Evolutionary conservation across 2,888 invertebrate genomes (phyloP).

Genomic region (Cheilosia pagana): DNA sequence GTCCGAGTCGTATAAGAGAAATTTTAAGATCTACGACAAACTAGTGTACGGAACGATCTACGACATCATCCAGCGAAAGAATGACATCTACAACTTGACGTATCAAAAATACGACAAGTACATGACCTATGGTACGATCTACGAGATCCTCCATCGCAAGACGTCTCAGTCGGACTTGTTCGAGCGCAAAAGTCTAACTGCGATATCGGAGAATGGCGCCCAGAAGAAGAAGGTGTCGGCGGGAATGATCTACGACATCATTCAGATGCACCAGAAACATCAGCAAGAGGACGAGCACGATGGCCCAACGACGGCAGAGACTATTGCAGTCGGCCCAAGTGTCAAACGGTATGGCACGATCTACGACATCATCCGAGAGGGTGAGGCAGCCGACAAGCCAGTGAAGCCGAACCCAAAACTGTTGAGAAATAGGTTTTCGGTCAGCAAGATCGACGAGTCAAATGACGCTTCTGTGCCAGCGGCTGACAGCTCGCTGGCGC

Average conservation of each 20-base stretch:
- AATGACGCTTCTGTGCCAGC: constrained; percentile 38
- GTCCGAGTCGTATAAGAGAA: constrained; percentile 79
- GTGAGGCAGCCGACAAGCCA: constrained; percentile 75
- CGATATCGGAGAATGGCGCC: constrained; percentile 80
- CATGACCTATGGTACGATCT: constrained; percentile 84
- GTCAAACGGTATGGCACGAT: constrained; percentile 81
- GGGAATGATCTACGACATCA: constrained; percentile 83
- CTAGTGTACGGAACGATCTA: constrained; percentile 83
- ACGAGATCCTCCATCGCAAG: constrained; percentile 83
- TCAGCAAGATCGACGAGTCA: constrained; percentile 82
- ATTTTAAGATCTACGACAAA: constrained; percentile 83
- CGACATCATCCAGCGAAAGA: constrained; percentile 83
- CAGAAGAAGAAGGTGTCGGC: constrained; percentile 76
- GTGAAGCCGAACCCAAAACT: constrained; percentile 44
- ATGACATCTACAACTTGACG: constrained; percentile 82
- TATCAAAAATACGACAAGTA: constrained; percentile 83
- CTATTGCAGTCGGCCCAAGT: constrained; percentile 43
- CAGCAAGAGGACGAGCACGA: constrained; percentile 46
- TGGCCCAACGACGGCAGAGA: constrained; percentile 7
- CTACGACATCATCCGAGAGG: constrained; percentile 83
- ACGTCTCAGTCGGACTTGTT: constrained; percentile 80
- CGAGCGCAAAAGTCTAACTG: constrained; percentile 81
- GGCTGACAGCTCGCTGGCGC: constrained; percentile 25
- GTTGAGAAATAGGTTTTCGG: constrained; percentile 80
- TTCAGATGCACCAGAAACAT: constrained; percentile 79